Evolutionary conservation across 2,113 vertebrate species (phyloP).

Genomic region (Pachyramphus minor): DNA sequence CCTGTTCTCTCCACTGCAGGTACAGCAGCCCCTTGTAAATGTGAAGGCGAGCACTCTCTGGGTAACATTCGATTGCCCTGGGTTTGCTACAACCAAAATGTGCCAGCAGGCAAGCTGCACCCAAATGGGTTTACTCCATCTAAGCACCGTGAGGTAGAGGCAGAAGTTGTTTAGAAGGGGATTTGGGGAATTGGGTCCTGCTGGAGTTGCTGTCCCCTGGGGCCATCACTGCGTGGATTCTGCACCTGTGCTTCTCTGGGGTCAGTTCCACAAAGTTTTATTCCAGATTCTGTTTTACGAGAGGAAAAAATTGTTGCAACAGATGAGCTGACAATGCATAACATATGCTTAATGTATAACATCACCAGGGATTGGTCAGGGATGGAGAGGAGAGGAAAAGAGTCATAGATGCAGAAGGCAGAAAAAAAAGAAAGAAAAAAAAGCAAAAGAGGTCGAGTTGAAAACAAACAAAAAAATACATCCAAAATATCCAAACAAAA

Average conservation of each 20-base stretch:
- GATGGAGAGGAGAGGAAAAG: not conserved
- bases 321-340: not conserved
- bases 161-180: not conserved
- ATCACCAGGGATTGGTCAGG: not conserved
- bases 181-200: not conserved
- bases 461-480: not conserved
- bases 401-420: not conserved
- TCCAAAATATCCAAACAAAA: not conserved
- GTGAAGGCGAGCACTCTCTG: not conserved
- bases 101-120: not conserved
- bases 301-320: not conserved
- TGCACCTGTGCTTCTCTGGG: rapidly evolving
- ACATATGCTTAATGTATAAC: not conserved
- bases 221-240: not conserved
- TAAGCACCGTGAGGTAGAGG: rapidly evolving
- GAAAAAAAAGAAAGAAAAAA: not conserved
- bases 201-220: not conserved
- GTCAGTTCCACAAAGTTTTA: not conserved
- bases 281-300: not conserved
- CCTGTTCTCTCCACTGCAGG: not conserved
- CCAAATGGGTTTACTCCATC: not conserved
- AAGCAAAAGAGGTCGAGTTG: not conserved
- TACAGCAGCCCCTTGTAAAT: not conserved
- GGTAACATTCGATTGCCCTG: rapidly evolving
- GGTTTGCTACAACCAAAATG: not conserved